A percentile compares a stretch with the other conserved stretches of the same genome.
These are phyloP conservation scores for Dermatemys mawii DNA, from an alignment of 2,113 vertebrate genomes.

Conservation along the genomic window DNA sequence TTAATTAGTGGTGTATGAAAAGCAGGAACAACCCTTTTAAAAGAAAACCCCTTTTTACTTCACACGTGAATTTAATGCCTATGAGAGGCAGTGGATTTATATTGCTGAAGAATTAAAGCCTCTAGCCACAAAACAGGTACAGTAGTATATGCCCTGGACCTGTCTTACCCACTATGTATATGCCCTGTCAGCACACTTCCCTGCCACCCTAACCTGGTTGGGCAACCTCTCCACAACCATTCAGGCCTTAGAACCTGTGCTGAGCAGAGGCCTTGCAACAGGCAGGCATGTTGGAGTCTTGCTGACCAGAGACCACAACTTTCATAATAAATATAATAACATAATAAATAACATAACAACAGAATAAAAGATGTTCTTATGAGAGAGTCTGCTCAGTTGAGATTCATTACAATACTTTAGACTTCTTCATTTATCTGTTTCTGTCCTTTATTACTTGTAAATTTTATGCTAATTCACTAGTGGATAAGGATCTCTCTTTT, in stretches of 20 bases:
- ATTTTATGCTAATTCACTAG: conserved; percentile 13
- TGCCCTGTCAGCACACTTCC: background rate
- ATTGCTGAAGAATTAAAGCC: background rate
- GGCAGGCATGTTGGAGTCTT: fast-evolving
- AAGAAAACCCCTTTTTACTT: background rate
- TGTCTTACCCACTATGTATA: background rate
- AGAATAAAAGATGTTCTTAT: background rate
- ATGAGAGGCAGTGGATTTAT: background rate
- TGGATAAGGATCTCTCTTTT: background rate
- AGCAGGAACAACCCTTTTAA: background rate
- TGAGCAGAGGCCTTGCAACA: background rate
- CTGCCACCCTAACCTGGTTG: background rate
- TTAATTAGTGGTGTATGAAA: background rate
- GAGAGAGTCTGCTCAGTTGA: background rate
- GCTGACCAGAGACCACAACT: background rate
- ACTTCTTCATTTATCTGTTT: background rate
- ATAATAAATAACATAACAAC: no score
- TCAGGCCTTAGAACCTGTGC: background rate
- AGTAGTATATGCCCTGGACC: background rate
- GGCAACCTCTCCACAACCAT: background rate
- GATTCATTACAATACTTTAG: background rate
- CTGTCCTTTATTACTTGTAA: background rate
- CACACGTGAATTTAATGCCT: background rate
- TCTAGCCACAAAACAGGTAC: fast-evolving
- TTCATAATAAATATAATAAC: no score